Conservation (phyloP, 2,888 invertebrate genomes). For the Diaperis boleti region DNA sequence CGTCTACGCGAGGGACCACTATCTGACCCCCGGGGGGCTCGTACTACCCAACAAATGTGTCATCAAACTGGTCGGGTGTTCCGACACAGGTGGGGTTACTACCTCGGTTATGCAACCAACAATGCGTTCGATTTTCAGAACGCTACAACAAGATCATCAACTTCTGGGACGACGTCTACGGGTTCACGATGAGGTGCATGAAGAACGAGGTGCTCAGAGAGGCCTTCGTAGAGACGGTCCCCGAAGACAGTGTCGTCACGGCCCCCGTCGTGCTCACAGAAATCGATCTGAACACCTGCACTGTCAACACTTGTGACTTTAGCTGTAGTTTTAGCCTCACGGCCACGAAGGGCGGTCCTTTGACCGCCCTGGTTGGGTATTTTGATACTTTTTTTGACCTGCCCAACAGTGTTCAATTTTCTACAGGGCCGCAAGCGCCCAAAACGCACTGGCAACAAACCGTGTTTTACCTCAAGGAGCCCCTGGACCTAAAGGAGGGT, state of each 20-base stretch:
- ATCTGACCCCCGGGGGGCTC: constrained; percentile 80
- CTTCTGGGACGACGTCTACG: constrained; percentile 95
- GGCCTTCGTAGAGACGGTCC: constrained; percentile 77
- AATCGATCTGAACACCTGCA: constrained; percentile 83
- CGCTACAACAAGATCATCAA: constrained; percentile 80
- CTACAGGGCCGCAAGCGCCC: constrained; percentile 81
- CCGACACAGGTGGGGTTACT: constrained; percentile 76
- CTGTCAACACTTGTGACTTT: constrained; percentile 79
- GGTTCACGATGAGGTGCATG: constrained; percentile 94
- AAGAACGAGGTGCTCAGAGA: constrained; percentile 86
- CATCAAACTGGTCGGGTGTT: constrained; percentile 83
- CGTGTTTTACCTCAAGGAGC: constrained; percentile 84
- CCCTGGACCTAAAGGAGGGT: constrained; percentile 78
- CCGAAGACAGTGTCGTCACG: constrained; percentile 76
- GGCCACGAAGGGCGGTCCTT: constrained; percentile 73
- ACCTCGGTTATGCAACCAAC: no score
- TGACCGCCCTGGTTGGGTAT: constrained; percentile 90
- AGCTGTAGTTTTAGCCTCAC: constrained; percentile 76
- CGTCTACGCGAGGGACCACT: constrained; percentile 87
- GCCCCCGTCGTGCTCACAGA: constrained; percentile 75
- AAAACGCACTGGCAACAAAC: constrained; percentile 97
- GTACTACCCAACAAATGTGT: constrained; percentile 89
- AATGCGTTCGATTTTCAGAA: constrained; percentile 65
- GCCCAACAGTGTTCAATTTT: constrained; percentile 75
- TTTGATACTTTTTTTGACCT: constrained; percentile 91